Evolutionary conservation across 2,888 invertebrate genomes (phyloP).

Genomic region (Podotricha telesiphe): DNA sequence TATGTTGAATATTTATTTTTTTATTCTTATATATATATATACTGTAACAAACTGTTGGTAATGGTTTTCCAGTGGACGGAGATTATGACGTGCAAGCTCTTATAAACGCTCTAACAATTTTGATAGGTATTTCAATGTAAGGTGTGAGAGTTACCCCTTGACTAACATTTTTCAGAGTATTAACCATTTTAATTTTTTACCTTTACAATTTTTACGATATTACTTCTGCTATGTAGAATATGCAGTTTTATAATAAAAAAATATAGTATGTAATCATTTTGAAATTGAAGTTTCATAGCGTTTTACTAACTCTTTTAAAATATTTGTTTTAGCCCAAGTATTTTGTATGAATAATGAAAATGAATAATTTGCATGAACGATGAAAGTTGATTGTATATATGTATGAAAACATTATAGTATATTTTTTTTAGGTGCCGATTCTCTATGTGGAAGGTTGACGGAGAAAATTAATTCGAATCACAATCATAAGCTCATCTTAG

Average conservation of each 20-base stretch:
- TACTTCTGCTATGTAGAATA: not conserved
- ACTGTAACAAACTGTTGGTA: slow-evolving; percentile 22
- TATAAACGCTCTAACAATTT: slow-evolving; percentile 88
- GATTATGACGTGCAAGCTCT: slow-evolving; percentile 89
- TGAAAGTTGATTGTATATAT: not conserved
- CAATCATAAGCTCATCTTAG: slow-evolving; percentile 94
- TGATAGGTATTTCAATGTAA: slow-evolving; percentile 82
- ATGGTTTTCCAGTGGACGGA: slow-evolving; percentile 85
- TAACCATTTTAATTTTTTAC: not conserved
- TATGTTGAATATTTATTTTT: not conserved
- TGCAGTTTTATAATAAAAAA: too few relatives aligned
- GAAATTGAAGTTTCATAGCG: not conserved
- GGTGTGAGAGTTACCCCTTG: slow-evolving; percentile 65
- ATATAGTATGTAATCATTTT: not conserved
- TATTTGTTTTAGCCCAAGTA: not conserved
- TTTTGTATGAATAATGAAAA: not conserved
- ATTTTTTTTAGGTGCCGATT: slow-evolving; percentile 92
- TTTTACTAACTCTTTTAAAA: not conserved
- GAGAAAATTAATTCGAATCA: slow-evolving; percentile 97
- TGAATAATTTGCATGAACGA: slow-evolving; percentile 1
- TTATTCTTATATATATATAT: not conserved
- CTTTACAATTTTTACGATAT: not conserved
- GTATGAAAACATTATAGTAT: not conserved
- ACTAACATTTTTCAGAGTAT: slow-evolving; percentile 49
- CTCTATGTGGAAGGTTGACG: slow-evolving; percentile 94